phyloP scores from a whole-genome alignment of 2,113 vertebrate species.

The Corythaeola cristata region DNA sequence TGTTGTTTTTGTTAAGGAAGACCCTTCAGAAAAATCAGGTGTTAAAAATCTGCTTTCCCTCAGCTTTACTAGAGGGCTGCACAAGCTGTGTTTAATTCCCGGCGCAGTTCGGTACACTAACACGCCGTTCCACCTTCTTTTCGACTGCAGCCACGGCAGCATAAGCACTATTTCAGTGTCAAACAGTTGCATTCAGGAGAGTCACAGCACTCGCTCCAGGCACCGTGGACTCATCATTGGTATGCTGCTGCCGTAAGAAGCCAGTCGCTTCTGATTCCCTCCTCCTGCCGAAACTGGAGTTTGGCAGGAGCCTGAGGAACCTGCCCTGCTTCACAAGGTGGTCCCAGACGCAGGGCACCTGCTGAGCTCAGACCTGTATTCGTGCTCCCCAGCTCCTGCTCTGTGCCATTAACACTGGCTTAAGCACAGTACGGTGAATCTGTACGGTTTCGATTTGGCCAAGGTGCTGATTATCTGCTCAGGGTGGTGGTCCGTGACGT shows the following conservation, averaged over 20 bases:
- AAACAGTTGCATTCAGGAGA: not conserved
- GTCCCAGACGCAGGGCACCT: not conserved
- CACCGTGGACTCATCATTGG: not conserved
- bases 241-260: not conserved
- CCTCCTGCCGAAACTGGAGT: not conserved
- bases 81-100: not conserved
- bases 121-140: not conserved
- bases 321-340: not conserved
- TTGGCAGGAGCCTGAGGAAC: not conserved
- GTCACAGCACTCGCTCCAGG: not conserved
- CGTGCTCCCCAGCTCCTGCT: not conserved
- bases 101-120: not conserved
- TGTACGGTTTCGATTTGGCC: fast-evolving
- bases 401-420: not conserved
- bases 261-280: not conserved
- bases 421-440: not conserved
- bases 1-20: not conserved
- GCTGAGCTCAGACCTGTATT: not conserved
- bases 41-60: not conserved
- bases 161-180: not conserved
- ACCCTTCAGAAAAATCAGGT: not conserved
- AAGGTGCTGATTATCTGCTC: not conserved
- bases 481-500: not conserved
- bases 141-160: not conserved
- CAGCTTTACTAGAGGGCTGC: not conserved